phyloP scores from a whole-genome alignment of 2,888 invertebrate genomes.

The Euproctis similis region DNA sequence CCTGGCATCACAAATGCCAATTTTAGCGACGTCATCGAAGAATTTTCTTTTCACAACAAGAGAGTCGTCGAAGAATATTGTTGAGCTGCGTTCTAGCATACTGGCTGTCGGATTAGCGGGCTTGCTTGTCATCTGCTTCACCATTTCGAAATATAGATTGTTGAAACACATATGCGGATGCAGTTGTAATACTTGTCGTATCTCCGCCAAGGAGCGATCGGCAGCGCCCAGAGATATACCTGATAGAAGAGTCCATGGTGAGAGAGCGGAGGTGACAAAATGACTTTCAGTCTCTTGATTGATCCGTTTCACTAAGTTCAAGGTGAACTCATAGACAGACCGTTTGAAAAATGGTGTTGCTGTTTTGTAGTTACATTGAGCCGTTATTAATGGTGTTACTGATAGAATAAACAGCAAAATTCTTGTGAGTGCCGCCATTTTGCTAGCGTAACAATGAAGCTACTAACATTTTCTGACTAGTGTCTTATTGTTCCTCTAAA shows the following conservation, averaged over 20 bases:
- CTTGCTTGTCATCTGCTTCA: constrained; percentile 23
- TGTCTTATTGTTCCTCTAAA: constrained; percentile 21
- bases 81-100: constrained; percentile 40
- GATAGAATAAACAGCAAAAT: constrained; percentile 23
- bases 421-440: constrained; percentile 29
- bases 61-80: constrained; percentile 39
- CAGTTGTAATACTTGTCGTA: constrained; percentile 36
- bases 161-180: constrained; percentile 49
- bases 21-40: constrained; percentile 19
- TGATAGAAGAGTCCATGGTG: constrained; percentile 51
- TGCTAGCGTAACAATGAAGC: constrained; percentile 19
- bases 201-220: constrained; percentile 38
- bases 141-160: constrained; percentile 40
- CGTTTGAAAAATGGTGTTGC: constrained; percentile 29
- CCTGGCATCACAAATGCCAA: constrained; percentile 35
- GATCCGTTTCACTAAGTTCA: constrained; percentile 32
- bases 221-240: constrained; percentile 46
- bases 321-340: constrained; percentile 41
- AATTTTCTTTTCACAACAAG: constrained; percentile 33
- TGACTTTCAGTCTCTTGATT: constrained; percentile 50
- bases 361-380: constrained; percentile 31
- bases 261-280: constrained; percentile 49
- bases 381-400: constrained; percentile 18
- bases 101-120: constrained; percentile 23
- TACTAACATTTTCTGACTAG: constrained; percentile 17